These are phyloP conservation scores for Sclerodermus sp. DNA, from an alignment of 2,888 invertebrate species.

Conservation along the genomic window DNA sequence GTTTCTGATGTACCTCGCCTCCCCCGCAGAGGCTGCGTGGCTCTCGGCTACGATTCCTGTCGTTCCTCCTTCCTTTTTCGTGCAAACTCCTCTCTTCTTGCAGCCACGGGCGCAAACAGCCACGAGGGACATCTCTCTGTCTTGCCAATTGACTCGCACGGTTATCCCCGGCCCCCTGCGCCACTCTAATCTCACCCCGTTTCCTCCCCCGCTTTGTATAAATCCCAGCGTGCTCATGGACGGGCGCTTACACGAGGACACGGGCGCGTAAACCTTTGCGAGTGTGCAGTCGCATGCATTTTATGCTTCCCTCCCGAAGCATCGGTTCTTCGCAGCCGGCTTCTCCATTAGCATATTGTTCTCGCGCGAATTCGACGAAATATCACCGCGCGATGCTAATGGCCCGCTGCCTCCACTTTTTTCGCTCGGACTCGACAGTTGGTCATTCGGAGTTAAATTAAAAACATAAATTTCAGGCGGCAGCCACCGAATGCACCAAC, in stretches of 20 bases:
- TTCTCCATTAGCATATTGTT: constrained; percentile 57
- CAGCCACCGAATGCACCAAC: constrained; percentile 4
- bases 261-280: too few species aligned
- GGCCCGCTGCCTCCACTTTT: constrained; percentile 39
- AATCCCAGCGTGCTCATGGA: too few species aligned
- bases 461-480: constrained; percentile 53
- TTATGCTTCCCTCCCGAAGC: constrained; percentile 1
- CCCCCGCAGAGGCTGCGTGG: constrained; percentile 5
- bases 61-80: constrained; percentile 12
- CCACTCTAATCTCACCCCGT: constrained; percentile 6
- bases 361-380: constrained; percentile 53
- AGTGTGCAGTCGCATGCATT: too few species aligned
- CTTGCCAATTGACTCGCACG: constrained; percentile 11
- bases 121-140: constrained; percentile 3
- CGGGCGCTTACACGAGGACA: too few species aligned
- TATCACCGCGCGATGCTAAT: constrained; percentile 51
- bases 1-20: constrained; percentile 55
- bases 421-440: constrained; percentile 46
- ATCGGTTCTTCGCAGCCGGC: constrained; percentile 25
- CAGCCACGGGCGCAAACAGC: too few species aligned
- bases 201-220: not conserved
- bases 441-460: constrained; percentile 56
- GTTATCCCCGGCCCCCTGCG: constrained; percentile 1
- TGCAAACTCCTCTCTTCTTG: constrained; percentile 1
- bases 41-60: constrained; percentile 16